Percentiles rank a stretch among this genome's conserved stretches.
phyloP scores from a whole-genome alignment of 2,888 invertebrate species.

The Tipula unca region DNA sequence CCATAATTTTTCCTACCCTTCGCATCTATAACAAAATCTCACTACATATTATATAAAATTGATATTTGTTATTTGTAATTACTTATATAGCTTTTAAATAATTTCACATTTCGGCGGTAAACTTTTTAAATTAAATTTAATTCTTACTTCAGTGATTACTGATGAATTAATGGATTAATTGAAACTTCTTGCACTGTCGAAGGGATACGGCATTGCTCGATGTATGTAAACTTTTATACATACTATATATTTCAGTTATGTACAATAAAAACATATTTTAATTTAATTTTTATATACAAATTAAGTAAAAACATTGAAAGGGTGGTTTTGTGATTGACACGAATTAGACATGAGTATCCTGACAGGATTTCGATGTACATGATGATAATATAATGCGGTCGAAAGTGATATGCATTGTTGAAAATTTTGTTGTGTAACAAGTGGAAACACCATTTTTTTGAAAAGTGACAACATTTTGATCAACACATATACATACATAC shows the following conservation, averaged over 20 bases:
- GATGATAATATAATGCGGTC: neutral
- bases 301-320: neutral
- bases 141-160: neutral
- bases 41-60: neutral
- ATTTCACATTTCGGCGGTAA: neutral
- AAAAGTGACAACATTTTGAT: neutral
- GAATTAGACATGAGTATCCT: neutral
- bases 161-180: neutral
- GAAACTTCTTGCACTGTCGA: neutral
- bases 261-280: neutral
- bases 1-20: neutral
- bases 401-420: neutral
- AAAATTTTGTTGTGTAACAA: neutral
- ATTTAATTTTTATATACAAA: neutral
- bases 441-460: neutral
- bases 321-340: neutral
- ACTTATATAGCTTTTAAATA: neutral
- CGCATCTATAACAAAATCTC: neutral
- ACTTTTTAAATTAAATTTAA: too few relatives aligned
- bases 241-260: neutral
- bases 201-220: neutral
- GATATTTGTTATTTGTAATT: neutral
- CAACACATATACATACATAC: neutral
- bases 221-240: too few relatives aligned
- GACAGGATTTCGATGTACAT: neutral